A percentile compares a stretch with the other conserved stretches of the same genome.
These are phyloP conservation scores for Lampris incognitus DNA, from an alignment of 2,113 vertebrate species.

Conservation along the genomic window DNA sequence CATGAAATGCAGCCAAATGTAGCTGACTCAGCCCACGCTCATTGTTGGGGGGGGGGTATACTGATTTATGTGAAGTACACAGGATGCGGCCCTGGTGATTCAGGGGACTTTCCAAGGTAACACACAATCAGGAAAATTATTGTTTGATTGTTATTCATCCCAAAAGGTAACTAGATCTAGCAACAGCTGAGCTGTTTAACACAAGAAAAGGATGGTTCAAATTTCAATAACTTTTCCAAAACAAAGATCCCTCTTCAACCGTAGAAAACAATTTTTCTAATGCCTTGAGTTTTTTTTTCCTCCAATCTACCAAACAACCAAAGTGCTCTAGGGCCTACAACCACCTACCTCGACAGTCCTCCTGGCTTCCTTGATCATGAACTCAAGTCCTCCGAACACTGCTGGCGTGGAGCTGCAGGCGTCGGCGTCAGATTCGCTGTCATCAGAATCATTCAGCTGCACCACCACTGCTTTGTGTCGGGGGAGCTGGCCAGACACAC, in stretches of 20 bases:
- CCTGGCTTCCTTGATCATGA: conserved; percentile 98
- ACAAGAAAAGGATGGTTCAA: background rate
- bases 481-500: conserved; percentile 84
- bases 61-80: too few relatives aligned
- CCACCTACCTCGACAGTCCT: conserved; percentile 92
- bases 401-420: conserved; percentile 79
- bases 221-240: background rate
- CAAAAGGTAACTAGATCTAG: too few relatives aligned
- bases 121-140: background rate
- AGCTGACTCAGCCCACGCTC: too few relatives aligned
- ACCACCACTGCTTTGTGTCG: conserved; percentile 96
- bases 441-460: conserved; percentile 92
- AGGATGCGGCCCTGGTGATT: too few relatives aligned
- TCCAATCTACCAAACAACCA: background rate
- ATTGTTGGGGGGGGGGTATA: too few relatives aligned
- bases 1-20: too few relatives aligned
- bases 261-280: too few relatives aligned
- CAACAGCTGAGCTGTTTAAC: background rate
- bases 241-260: too few relatives aligned
- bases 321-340: too few relatives aligned
- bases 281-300: too few relatives aligned
- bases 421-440: conserved; percentile 94
- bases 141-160: background rate
- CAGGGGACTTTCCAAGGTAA: too few relatives aligned
- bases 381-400: conserved; percentile 94